Evolutionary conservation across 2,113 vertebrate genomes (phyloP).

Genomic region (Eclectus roratus): DNA sequence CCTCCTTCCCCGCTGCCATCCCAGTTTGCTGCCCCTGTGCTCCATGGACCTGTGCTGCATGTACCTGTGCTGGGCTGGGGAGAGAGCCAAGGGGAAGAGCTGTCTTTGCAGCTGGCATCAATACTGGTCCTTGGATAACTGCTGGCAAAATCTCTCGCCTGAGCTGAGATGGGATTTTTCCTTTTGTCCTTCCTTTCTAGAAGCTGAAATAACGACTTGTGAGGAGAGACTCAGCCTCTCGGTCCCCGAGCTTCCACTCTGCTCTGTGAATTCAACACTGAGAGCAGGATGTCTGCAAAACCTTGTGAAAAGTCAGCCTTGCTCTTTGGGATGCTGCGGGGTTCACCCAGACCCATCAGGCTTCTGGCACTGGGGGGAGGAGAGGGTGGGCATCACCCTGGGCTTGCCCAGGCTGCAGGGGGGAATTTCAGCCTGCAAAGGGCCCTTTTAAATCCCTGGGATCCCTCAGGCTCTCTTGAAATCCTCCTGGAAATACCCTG

Average conservation of each 20-base stretch:
- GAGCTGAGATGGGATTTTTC: neutral
- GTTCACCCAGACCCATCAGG: neutral
- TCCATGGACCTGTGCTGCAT: neutral
- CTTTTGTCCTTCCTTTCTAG: neutral
- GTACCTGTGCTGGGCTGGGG: neutral
- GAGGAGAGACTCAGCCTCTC: neutral
- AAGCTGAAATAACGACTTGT: neutral
- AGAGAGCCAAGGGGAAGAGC: neutral
- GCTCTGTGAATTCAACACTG: neutral
- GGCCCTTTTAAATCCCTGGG: neutral
- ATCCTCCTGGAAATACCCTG: neutral
- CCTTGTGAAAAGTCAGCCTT: rapidly evolving
- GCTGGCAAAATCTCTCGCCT: neutral
- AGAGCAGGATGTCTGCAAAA: neutral
- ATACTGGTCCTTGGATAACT: neutral
- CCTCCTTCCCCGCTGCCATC: neutral
- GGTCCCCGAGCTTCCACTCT: neutral
- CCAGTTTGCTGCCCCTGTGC: too few relatives aligned
- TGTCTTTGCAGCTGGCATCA: neutral
- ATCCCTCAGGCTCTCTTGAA: neutral
- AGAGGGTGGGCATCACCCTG: neutral
- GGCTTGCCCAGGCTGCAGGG: neutral
- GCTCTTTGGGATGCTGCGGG: neutral
- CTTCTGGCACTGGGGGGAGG: neutral
- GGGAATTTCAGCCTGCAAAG: neutral